Base-by-base conservation (phyloP, 1,140 invertebrate species). In the Drosophila ananassae region DNA sequence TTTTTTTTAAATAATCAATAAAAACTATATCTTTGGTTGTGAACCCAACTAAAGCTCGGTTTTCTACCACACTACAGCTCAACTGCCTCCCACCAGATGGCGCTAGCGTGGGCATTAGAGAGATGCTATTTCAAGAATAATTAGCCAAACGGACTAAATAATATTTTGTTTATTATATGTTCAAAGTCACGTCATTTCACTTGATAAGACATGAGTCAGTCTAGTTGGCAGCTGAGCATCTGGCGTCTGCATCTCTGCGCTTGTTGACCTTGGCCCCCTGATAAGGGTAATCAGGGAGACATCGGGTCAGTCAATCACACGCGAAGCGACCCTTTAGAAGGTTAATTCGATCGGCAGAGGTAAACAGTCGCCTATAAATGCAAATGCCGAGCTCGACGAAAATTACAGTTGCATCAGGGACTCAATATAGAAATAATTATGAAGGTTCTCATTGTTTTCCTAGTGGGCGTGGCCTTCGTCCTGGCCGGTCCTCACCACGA, bases 281-380 rank as follows among this genome's bases (percentile, higher is more conserved):
- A 87, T 85, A 85, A 81, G 68, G 13, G 12, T 37, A 37, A 37
- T 44, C n/a, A 21, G n/a, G 41, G 41, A 44, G 9, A 21, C 69
- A 74, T 77, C 63, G 68, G 30, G 47, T 34, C 60, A 77, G 55
- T 76, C 60, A 72, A 57, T 78, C 59, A 59, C 56, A 24, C 34
- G 63, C 13, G 7, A 17, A 17, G 46, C 13, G 55, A 74, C 64
- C 58, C 28, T 7, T 55, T 55, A 41, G 56, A 39, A 77, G 77
- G 60, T 73, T 57, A 64, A 55, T 51, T 52, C 25, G 6, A 44
- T 56, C 32, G n/a, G 30, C 13, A 12, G 4, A 48, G 28, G 5
- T n/a, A 32, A 22, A 25, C 10, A 34, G 22, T 6, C 5, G 5
- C 37, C 61, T 85, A 87, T 85, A 85, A 85, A 85, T 82, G 46